A percentile compares a stretch with the other conserved stretches of the same genome.
phyloP scores from a whole-genome alignment of 2,797 vertebrate species.

The Semaprochilodus insignis region DNA sequence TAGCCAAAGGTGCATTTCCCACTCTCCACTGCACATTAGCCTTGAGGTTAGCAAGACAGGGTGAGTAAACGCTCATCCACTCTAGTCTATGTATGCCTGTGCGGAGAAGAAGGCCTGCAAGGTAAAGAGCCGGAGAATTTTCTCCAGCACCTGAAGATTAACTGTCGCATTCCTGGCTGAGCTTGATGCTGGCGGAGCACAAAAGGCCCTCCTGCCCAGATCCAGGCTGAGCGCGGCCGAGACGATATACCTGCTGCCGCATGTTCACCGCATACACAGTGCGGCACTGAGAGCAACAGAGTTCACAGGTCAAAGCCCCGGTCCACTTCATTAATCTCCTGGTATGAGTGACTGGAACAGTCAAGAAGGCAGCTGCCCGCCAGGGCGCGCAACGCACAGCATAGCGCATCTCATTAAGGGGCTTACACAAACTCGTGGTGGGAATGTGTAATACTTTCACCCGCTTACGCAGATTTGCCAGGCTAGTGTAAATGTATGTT shows the following conservation, averaged over 20 bases:
- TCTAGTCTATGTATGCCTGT: slow-evolving; percentile 21
- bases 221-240: slow-evolving; percentile 31
- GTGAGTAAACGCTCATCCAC: background rate
- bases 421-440: slow-evolving; percentile 70
- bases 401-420: slow-evolving; percentile 70
- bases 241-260: slow-evolving; percentile 57
- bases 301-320: slow-evolving; percentile 60
- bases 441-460: slow-evolving; percentile 61
- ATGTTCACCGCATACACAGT: slow-evolving; percentile 63
- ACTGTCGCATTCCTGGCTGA: slow-evolving; percentile 64
- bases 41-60: background rate
- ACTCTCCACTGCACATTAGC: background rate
- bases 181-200: slow-evolving; percentile 47
- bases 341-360: slow-evolving; percentile 73
- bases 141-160: slow-evolving; percentile 74
- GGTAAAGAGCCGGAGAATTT: slow-evolving; percentile 53
- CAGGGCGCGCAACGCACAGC: slow-evolving; percentile 57
- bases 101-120: background rate
- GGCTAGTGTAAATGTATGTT: slow-evolving; percentile 64
- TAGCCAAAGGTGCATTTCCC: background rate
- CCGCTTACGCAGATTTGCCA: slow-evolving; percentile 52
- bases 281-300: slow-evolving; percentile 46
- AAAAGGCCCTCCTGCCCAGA: slow-evolving; percentile 38
- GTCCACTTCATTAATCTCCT: slow-evolving; percentile 67
- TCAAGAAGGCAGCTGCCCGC: slow-evolving; percentile 64